Conservation (phyloP, 2,113 vertebrate genomes). For the Vulpes lagopus region DNA sequence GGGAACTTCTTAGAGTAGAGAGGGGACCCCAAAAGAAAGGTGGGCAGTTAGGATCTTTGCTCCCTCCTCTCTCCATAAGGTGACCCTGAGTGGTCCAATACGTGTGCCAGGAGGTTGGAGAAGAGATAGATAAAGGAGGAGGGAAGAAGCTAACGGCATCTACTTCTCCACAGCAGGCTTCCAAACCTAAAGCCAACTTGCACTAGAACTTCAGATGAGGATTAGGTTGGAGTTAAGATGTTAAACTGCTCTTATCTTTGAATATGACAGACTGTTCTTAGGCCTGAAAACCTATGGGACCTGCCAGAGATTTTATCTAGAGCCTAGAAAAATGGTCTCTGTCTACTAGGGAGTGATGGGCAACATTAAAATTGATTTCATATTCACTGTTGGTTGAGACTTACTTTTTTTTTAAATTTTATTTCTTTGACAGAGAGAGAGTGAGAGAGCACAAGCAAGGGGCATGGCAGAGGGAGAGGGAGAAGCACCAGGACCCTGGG, state of each 20-base stretch:
- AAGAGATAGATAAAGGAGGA: background rate
- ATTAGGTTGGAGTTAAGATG: background rate
- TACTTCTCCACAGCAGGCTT: background rate
- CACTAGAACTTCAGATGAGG: background rate
- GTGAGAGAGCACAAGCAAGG: too few relatives aligned
- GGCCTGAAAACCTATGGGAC: background rate
- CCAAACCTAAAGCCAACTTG: background rate
- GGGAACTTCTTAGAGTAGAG: background rate
- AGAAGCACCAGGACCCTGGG: too few relatives aligned
- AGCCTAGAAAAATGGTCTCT: background rate
- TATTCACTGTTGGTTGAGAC: background rate
- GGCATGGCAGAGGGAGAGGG: too few relatives aligned
- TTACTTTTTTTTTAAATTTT: background rate
- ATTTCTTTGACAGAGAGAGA: too few relatives aligned
- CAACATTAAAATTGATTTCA: background rate
- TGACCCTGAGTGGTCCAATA: background rate
- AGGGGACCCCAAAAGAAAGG: background rate
- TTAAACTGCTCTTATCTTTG: constrained; percentile 10
- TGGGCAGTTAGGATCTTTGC: background rate
- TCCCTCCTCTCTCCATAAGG: background rate
- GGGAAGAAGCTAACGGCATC: background rate
- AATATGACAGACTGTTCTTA: background rate
- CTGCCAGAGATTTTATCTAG: constrained; percentile 18
- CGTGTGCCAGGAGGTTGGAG: background rate
- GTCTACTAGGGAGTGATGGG: background rate